A percentile compares a stretch with the other conserved stretches of the same genome.
Evolutionary conservation across 2,797 vertebrate genomes (phyloP).

Genomic region (Tragopan temminckii): DNA sequence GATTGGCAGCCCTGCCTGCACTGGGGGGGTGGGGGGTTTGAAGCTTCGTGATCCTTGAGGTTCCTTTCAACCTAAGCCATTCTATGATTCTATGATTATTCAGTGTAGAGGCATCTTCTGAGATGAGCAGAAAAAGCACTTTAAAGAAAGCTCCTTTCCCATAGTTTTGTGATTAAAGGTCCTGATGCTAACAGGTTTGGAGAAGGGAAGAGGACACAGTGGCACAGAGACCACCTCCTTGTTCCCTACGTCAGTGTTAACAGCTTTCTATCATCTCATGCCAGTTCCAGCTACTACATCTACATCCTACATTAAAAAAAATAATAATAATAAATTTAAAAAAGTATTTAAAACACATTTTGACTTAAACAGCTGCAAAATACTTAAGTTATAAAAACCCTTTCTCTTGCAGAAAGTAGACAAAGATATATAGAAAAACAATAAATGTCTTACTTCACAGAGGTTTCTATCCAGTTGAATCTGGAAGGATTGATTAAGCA

Average conservation of each 20-base stretch:
- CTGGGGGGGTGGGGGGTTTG: too few species aligned
- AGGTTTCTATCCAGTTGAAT: neutral
- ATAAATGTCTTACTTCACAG: constrained; percentile 42
- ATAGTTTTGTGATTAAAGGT: neutral
- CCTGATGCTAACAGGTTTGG: neutral
- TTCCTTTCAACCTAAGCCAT: too few species aligned
- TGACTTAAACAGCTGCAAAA: neutral
- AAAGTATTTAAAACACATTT: neutral
- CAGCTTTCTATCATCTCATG: neutral
- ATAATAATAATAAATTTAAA: too few species aligned
- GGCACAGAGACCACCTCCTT: neutral
- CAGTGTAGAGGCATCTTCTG: neutral
- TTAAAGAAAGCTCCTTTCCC: neutral
- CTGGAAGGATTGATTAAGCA: neutral
- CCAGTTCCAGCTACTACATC: neutral
- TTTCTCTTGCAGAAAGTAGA: neutral
- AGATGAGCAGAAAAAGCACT: neutral
- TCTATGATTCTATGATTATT: neutral
- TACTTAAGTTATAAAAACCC: neutral
- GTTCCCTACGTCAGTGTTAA: neutral
- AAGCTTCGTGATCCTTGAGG: too few species aligned
- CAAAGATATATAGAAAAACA: neutral
- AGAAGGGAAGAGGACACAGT: neutral
- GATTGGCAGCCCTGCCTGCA: too few species aligned
- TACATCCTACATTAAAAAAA: neutral